Evolutionary conservation across 2,113 vertebrate genomes (phyloP).

Genomic region (Apteryx owenii): DNA sequence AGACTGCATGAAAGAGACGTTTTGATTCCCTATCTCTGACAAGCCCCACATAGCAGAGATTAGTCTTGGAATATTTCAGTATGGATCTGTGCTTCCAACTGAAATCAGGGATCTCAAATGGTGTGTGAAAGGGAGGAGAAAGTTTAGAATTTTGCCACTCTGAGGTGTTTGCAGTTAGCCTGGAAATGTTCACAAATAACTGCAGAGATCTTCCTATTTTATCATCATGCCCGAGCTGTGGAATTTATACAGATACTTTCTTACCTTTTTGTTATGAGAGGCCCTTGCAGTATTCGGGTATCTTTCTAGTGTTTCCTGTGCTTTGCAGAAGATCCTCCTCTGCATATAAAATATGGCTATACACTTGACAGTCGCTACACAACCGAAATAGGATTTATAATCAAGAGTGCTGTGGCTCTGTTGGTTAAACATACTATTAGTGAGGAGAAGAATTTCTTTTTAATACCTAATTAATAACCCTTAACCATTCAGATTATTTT

Average conservation of each 20-base stretch:
- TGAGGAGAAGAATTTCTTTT: background rate
- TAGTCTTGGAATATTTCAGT: background rate
- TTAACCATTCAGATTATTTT: background rate
- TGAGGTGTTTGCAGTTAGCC: background rate
- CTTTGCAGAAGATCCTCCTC: background rate
- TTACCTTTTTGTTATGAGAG: background rate
- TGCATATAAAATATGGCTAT: fast-evolving
- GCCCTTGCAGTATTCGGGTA: background rate
- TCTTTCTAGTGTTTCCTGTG: background rate
- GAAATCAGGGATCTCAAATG: background rate
- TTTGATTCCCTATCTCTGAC: background rate
- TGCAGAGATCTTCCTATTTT: background rate
- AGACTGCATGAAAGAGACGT: background rate
- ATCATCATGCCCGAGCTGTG: background rate
- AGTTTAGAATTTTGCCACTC: background rate
- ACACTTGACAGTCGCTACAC: background rate
- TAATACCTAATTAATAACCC: background rate
- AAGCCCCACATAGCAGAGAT: background rate
- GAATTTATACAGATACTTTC: background rate
- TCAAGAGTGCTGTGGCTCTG: background rate
- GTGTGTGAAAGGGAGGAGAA: background rate
- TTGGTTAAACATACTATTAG: background rate
- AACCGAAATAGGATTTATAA: background rate
- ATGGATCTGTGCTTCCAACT: background rate
- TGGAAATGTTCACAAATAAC: background rate